Base-by-base conservation (phyloP, 1,140 invertebrate genomes). In the Drosophila pseudoobscura region DNA sequence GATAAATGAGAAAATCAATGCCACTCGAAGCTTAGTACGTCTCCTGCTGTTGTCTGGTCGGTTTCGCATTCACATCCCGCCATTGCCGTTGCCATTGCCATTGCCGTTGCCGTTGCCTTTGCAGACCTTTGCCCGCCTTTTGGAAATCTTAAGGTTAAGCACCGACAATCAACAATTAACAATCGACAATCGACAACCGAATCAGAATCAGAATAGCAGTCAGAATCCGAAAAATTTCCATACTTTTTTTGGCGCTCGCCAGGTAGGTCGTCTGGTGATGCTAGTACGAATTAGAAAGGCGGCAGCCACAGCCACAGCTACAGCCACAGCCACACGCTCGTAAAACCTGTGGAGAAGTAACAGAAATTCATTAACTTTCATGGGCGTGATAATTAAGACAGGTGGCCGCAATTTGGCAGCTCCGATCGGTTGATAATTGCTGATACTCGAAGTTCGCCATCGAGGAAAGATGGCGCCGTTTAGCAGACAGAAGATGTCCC, bases 1-100 rank as follows among this genome's bases (percentile, higher is more conserved):
- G 84, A 88, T 88, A 88, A 83, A 88, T 88, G 83, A 88, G 79
- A 76, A 89, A 88, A 88, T 72, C 83, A 66, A 73, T 73, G 72
- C 61, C 62, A 78, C 52, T 64, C 54, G 17, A 58, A 75, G 75
- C 68, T 88, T 88, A 88, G 83, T 88, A 88, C 68, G 68, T 55
- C 57, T 79, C 75, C 60, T 76, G 84, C 80, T 80, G 64, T 87
- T 59, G 80, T 76, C 80, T 65, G 29, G 62, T 43, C 57, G 57
- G 78, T 72, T 65, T 75, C 56, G 61, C 68, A 20, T 45, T 56
- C 35, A 46, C 54, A 58, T 65, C 56, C 61, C 35, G 43, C 61
- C 70, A 45, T 41, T 64, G 47, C 54, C 59, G 6, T 24, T 24
- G 46, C 49, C 31, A 3, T 35, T 35, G 43, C 61, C 70, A 45